Evolutionary conservation across 2,113 vertebrate species (phyloP).

Genomic region (Laticauda laticaudata): DNA sequence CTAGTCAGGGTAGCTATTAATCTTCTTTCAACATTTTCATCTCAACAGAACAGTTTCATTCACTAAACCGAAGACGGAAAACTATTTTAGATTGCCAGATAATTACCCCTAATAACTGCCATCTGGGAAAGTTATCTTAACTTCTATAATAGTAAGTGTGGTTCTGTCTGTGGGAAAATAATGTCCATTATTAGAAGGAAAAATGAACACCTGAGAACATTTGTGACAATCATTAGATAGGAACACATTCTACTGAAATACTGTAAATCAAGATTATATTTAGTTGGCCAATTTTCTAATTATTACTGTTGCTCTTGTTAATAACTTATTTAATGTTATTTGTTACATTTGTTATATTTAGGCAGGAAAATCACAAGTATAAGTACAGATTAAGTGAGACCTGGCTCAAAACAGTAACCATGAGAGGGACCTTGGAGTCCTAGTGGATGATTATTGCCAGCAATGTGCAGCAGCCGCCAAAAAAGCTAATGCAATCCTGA

Average conservation of each 20-base stretch:
- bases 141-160: not conserved
- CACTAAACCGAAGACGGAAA: not conserved
- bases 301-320: not conserved
- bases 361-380: too few relatives aligned
- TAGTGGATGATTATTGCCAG: too few relatives aligned
- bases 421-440: too few relatives aligned
- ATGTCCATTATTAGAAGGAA: not conserved
- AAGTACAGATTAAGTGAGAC: too few relatives aligned
- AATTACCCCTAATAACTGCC: not conserved
- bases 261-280: not conserved
- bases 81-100: not conserved
- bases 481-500: too few relatives aligned
- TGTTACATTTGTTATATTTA: too few relatives aligned
- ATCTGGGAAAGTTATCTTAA: not conserved
- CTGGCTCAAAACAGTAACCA: too few relatives aligned
- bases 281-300: not conserved
- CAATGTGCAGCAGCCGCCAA: too few relatives aligned
- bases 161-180: not conserved
- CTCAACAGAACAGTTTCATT: not conserved
- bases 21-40: not conserved
- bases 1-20: not conserved
- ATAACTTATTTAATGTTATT: not conserved
- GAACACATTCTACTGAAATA: not conserved
- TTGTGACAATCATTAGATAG: not conserved
- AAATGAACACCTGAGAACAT: not conserved